phyloP scores from a whole-genome alignment of 2,888 invertebrate species.

The Dolichopus griseipennis region DNA sequence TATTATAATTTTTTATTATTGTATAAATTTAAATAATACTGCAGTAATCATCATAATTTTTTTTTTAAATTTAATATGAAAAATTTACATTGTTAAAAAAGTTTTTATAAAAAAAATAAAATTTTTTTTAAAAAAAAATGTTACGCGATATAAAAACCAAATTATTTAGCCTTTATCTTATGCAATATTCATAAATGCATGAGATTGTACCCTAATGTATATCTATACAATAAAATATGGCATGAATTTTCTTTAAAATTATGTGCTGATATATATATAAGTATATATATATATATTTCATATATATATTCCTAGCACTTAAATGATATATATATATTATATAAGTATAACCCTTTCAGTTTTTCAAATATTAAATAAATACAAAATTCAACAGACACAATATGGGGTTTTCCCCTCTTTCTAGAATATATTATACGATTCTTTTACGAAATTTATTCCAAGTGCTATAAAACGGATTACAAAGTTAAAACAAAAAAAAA shows the following conservation, averaged over 20 bases:
- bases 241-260: neutral
- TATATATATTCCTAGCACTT: too few relatives aligned
- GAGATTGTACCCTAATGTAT: too few relatives aligned
- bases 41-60: slow-evolving; percentile 2
- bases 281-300: too few relatives aligned
- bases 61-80: neutral
- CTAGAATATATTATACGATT: neutral
- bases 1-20: neutral
- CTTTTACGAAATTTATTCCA: neutral
- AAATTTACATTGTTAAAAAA: neutral
- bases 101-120: neutral
- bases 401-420: neutral
- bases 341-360: neutral
- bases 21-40: neutral
- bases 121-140: too few relatives aligned
- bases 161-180: too few relatives aligned
- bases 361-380: neutral
- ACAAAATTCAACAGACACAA: neutral
- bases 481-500: neutral
- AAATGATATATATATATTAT: too few relatives aligned
- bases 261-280: too few relatives aligned
- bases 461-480: neutral
- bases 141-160: too few relatives aligned
- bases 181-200: too few relatives aligned
- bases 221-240: too few relatives aligned